Conservation (phyloP, 64 coral and sea anemone genomes). For the Actinia tenebrosa region DNA sequence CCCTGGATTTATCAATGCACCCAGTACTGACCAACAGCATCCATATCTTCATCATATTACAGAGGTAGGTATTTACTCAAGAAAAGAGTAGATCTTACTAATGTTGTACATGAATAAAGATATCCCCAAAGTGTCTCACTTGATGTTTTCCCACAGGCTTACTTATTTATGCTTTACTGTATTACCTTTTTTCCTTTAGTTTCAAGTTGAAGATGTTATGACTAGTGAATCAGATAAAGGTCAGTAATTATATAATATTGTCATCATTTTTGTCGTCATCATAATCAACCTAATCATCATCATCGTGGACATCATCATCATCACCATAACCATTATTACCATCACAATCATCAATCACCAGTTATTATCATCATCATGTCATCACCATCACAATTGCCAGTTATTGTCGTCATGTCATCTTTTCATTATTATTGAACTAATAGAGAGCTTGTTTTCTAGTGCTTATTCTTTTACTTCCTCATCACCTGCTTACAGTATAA, state of each 20-base stretch:
- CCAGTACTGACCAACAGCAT: conserved; percentile 45
- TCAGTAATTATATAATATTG: background rate
- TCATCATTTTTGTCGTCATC: background rate
- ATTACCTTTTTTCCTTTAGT: background rate
- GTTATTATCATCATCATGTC: too few relatives aligned
- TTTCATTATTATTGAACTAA: too few relatives aligned
- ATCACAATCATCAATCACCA: background rate
- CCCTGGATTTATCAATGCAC: conserved; percentile 33
- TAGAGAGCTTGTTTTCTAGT: too few relatives aligned
- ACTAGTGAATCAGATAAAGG: conserved; percentile 91
- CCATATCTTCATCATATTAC: background rate
- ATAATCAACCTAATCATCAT: background rate
- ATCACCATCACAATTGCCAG: too few relatives aligned
- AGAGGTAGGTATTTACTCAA: conserved; percentile 12
- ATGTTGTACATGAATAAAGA: background rate
- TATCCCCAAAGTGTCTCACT: background rate
- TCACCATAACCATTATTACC: too few relatives aligned
- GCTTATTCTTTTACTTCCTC: background rate
- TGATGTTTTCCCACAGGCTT: too few relatives aligned
- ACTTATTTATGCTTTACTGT: background rate
- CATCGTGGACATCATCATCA: background rate
- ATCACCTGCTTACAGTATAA: background rate
- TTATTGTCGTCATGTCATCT: too few relatives aligned
- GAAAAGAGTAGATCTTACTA: too few relatives aligned
- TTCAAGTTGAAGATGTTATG: conserved; percentile 51